phyloP scores from a whole-genome alignment of 2,113 vertebrate species.

The Ceuthmochares aereus region DNA sequence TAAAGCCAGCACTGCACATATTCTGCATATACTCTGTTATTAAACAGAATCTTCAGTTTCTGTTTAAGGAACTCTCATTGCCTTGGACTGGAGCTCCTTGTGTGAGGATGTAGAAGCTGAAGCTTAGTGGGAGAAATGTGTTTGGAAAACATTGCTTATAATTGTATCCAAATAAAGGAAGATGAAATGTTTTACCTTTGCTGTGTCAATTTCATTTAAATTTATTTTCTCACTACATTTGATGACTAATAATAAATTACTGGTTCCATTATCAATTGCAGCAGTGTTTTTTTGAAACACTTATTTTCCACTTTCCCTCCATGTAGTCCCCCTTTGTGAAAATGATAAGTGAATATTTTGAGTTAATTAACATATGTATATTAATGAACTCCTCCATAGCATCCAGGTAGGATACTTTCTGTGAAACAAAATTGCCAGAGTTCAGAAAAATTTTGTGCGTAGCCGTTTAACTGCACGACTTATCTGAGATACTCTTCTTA shows the following conservation, averaged over 20 bases:
- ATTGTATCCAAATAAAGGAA: neutral
- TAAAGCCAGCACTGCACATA: neutral
- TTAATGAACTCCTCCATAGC: neutral
- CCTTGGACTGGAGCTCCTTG: neutral
- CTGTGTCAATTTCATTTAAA: neutral
- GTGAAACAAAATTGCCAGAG: neutral
- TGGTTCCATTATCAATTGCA: neutral
- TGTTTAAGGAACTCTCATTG: neutral
- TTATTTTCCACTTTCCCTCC: neutral
- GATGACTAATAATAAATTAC: neutral
- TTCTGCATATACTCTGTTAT: no score
- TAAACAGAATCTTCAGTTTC: no score
- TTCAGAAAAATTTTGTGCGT: neutral
- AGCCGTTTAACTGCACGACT: slow-evolving; percentile 20
- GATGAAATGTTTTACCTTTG: neutral
- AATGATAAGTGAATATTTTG: neutral
- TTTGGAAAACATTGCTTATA: neutral
- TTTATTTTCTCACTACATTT: neutral
- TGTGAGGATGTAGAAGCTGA: neutral
- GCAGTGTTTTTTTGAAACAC: neutral
- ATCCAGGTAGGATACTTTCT: neutral
- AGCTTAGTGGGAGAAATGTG: neutral
- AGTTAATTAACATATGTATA: neutral
- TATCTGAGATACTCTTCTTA: slow-evolving; percentile 6
- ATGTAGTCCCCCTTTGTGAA: neutral